Percentiles rank a stretch among this genome's conserved stretches.
Evolutionary conservation across 2,888 invertebrate genomes (phyloP).

Genomic region (Thecocarcelia acutangulata): DNA sequence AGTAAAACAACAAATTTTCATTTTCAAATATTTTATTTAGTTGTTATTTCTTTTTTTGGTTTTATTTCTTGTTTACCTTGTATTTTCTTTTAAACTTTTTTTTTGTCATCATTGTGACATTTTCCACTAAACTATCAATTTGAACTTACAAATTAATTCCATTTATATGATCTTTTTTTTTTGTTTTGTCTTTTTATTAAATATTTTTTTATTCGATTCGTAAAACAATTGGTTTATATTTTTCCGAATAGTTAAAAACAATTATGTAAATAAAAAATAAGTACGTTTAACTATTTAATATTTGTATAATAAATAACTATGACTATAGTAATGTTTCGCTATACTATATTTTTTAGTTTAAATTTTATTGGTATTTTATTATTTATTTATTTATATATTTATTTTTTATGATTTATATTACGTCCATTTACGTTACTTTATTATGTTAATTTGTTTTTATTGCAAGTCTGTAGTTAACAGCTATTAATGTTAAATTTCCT

Average conservation of each 20-base stretch:
- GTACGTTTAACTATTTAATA: conserved; percentile 40
- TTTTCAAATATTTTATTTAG: conserved; percentile 58
- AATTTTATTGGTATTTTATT: neutral
- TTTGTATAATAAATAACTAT: conserved; percentile 49
- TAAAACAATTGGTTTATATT: conserved; percentile 56
- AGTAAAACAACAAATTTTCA: neutral
- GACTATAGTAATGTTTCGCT: conserved; percentile 43
- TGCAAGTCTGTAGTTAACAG: conserved; percentile 15
- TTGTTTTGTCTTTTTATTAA: too few relatives aligned
- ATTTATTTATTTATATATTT: conserved; percentile 21
- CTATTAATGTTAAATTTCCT: conserved; percentile 11
- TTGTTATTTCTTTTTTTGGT: conserved; percentile 43
- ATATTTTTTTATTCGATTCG: conserved; percentile 26
- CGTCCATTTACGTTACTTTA: conserved; percentile 10
- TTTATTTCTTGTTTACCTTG: conserved; percentile 63
- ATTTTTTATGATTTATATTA: conserved; percentile 29
- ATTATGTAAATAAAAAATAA: conserved; percentile 61
- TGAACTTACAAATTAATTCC: conserved; percentile 61
- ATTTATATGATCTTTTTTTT: conserved; percentile 58
- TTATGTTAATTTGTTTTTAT: conserved; percentile 13
- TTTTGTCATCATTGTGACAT: conserved; percentile 32
- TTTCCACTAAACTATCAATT: conserved; percentile 52
- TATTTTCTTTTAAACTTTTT: conserved; percentile 56
- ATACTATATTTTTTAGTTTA: conserved; percentile 16
- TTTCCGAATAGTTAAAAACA: conserved; percentile 62